Evolutionary conservation across 2,797 vertebrate species (phyloP).

Genomic region (Neostethus bicornis): DNA sequence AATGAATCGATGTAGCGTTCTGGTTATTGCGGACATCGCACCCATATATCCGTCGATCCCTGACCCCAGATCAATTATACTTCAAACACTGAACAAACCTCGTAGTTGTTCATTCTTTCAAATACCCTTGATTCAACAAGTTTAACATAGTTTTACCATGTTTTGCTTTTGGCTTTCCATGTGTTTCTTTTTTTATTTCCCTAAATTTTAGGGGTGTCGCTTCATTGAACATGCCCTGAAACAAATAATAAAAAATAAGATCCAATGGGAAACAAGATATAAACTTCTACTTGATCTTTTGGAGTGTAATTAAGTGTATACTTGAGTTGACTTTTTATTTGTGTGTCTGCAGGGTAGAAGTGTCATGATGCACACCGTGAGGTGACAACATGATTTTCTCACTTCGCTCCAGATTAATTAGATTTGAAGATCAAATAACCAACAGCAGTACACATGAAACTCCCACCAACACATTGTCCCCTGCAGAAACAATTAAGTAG

Average conservation of each 20-base stretch:
- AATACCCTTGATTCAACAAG: background rate
- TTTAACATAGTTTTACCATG: conserved; percentile 4
- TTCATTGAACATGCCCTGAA: conserved; percentile 43
- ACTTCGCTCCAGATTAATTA: conserved; percentile 62
- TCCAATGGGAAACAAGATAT: conserved; percentile 26
- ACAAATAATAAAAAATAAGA: conserved; percentile 41
- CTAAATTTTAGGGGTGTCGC: conserved; percentile 41
- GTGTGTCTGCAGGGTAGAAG: conserved; percentile 16
- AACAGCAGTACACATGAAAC: conserved; percentile 35
- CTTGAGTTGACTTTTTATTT: conserved; percentile 18
- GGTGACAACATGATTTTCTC: conserved; percentile 55
- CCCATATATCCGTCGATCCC: no score
- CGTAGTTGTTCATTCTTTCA: background rate
- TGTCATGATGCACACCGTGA: conserved; percentile 29
- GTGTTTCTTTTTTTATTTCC: conserved; percentile 40
- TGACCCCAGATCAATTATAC: no score
- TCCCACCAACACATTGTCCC: conserved; percentile 18
- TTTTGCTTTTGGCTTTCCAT: conserved; percentile 12
- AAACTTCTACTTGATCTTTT: conserved; percentile 7
- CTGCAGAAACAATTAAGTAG: conserved; percentile 57
- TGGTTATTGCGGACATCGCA: no score
- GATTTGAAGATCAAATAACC: conserved; percentile 63
- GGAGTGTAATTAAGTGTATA: conserved; percentile 5
- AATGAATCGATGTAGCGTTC: no score
- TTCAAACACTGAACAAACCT: no score